A percentile compares a stretch with the other conserved stretches of the same genome.
Evolutionary conservation across 2,888 invertebrate species (phyloP).

Genomic region (Drosophila fungiperda): DNA sequence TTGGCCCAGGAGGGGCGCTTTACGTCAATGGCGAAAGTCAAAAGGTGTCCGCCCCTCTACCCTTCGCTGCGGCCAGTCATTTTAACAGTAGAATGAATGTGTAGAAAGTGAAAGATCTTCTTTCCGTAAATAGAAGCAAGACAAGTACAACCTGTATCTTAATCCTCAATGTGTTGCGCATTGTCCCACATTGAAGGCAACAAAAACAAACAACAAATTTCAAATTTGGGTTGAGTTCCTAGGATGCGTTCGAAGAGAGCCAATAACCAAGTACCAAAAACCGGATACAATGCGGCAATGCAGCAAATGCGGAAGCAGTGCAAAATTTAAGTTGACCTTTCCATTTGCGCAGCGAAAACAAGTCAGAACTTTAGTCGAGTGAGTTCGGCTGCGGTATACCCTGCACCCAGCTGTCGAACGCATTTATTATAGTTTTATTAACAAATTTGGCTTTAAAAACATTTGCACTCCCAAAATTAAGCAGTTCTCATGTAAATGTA

Average conservation of each 20-base stretch:
- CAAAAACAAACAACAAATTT: neutral
- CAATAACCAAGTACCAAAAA: neutral
- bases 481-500: neutral
- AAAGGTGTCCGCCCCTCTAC: slow-evolving; percentile 11
- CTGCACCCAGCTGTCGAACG: neutral
- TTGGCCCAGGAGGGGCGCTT: slow-evolving; percentile 7
- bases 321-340: slow-evolving; percentile 7
- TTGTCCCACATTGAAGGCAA: neutral
- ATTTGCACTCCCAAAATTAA: neutral
- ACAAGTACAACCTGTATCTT: slow-evolving; percentile 31
- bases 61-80: slow-evolving; percentile 18
- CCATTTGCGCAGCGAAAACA: slow-evolving; percentile 10
- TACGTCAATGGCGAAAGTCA: slow-evolving; percentile 47
- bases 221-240: slow-evolving; percentile 22
- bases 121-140: neutral
- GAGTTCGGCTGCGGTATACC: neutral
- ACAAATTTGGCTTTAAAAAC: neutral
- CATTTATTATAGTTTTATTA: neutral
- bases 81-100: slow-evolving; percentile 60
- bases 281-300: neutral
- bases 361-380: neutral
- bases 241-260: slow-evolving; percentile 21
- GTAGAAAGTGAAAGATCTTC: slow-evolving; percentile 66
- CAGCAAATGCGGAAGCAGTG: slow-evolving; percentile 14
- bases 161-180: slow-evolving; percentile 19